These are phyloP conservation scores for Mythimna pallens DNA, from an alignment of 2,888 invertebrate genomes.

Conservation along the genomic window DNA sequence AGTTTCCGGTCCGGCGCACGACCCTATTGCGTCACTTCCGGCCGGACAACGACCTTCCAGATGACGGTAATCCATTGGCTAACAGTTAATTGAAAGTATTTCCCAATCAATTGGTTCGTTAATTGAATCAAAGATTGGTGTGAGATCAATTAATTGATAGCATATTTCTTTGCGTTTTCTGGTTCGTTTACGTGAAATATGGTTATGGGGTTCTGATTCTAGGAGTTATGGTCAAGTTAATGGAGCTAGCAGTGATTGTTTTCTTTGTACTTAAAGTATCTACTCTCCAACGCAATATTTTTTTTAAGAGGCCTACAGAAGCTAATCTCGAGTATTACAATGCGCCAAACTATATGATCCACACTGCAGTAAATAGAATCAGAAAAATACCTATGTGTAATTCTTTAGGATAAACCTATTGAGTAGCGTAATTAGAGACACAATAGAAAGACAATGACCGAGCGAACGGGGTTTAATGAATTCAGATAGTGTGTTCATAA, in stretches of 20 bases:
- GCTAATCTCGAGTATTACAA: too few relatives aligned
- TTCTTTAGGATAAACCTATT: too few relatives aligned
- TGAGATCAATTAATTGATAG: slow-evolving; percentile 66
- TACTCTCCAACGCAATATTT: not conserved
- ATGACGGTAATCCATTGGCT: slow-evolving; percentile 74
- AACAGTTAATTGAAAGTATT: slow-evolving; percentile 78
- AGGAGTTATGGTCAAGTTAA: slow-evolving; percentile 34
- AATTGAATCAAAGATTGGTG: slow-evolving; percentile 61
- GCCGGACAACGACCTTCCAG: slow-evolving; percentile 67
- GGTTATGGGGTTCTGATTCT: slow-evolving; percentile 40
- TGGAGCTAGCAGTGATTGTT: slow-evolving; percentile 31
- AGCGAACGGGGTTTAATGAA: too few relatives aligned
- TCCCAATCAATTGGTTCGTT: slow-evolving; percentile 70
- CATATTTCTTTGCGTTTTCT: slow-evolving; percentile 55
- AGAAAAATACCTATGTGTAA: too few relatives aligned
- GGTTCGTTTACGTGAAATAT: slow-evolving; percentile 49
- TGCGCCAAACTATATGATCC: too few relatives aligned
- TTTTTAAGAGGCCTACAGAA: too few relatives aligned
- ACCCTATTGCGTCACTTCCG: slow-evolving; percentile 81
- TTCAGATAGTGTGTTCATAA: too few relatives aligned
- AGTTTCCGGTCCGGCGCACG: slow-evolving; percentile 78
- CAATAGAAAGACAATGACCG: too few relatives aligned
- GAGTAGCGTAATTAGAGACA: too few relatives aligned
- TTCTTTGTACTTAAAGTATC: slow-evolving; percentile 1
- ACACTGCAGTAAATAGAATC: too few relatives aligned